Conservation (phyloP, 2,113 vertebrate species). For the Microtus montanus region DNA sequence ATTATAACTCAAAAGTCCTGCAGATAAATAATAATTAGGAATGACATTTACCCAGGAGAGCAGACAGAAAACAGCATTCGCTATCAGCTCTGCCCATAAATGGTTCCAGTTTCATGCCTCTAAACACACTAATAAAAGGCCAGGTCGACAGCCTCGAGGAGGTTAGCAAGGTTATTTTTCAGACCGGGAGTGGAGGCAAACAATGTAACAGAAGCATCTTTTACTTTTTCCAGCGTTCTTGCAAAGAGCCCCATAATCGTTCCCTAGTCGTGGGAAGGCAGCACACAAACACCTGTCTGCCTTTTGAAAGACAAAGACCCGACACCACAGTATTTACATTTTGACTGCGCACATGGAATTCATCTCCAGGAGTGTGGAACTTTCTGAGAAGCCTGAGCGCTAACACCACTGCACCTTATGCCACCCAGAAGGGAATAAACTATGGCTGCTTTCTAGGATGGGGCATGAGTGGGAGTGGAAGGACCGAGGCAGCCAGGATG, state of each 20-base stretch:
- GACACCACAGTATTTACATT: not conserved
- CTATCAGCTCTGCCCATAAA: slow-evolving; percentile 15
- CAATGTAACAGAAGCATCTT: not conserved
- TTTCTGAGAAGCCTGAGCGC: not conserved
- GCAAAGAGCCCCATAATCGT: slow-evolving; percentile 15
- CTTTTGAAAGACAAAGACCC: slow-evolving; percentile 27
- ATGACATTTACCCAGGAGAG: slow-evolving; percentile 69
- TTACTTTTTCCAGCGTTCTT: slow-evolving; percentile 34
- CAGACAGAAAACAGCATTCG: slow-evolving; percentile 46
- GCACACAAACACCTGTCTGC: slow-evolving; percentile 42
- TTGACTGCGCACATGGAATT: not conserved
- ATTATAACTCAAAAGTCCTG: slow-evolving; percentile 72
- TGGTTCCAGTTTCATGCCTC: slow-evolving; percentile 2
- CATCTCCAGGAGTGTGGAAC: not conserved
- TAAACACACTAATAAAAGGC: slow-evolving; percentile 60
- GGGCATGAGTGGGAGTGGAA: not conserved
- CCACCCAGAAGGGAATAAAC: not conserved
- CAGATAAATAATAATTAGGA: slow-evolving; percentile 79
- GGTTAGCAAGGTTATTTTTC: slow-evolving; percentile 24
- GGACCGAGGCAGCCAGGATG: accelerated
- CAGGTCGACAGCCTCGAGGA: not conserved
- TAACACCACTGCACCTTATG: not conserved
- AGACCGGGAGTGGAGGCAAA: not conserved
- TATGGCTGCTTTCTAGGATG: not conserved
- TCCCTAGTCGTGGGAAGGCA: not conserved